phyloP scores from a whole-genome alignment of 2,797 vertebrate genomes.

The Lacerta bilineata region DNA sequence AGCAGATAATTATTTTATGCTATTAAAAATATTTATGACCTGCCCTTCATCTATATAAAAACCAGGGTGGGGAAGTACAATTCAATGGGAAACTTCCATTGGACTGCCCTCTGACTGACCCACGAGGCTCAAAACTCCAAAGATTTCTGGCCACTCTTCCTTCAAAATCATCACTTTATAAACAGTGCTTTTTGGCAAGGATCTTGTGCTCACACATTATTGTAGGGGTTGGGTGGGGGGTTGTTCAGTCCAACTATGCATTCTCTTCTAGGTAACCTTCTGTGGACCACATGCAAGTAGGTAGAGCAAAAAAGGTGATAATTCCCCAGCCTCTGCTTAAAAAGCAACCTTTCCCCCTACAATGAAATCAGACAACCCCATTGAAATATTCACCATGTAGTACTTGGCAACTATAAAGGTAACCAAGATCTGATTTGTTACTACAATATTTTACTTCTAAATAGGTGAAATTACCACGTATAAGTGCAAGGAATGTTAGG shows the following conservation, averaged over 20 bases:
- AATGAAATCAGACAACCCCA: not conserved
- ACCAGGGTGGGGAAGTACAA: not conserved
- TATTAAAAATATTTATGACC: no score
- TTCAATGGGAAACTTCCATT: not conserved
- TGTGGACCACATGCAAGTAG: no score
- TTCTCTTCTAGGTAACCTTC: no score
- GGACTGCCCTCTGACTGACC: not conserved
- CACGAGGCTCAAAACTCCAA: not conserved
- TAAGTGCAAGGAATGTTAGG: slow-evolving; percentile 45
- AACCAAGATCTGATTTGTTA: not conserved
- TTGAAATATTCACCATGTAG: not conserved
- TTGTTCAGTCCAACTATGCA: no score
- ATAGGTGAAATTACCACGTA: slow-evolving; percentile 21
- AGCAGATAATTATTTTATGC: no score
- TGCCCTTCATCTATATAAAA: no score
- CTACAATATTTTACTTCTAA: slow-evolving; percentile 32
- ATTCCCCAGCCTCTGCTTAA: no score
- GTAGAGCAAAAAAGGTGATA: no score
- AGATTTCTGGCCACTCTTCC: not conserved
- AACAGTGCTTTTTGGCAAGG: not conserved
- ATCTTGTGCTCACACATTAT: slow-evolving; percentile 10
- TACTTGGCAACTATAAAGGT: not conserved
- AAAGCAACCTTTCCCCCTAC: not conserved
- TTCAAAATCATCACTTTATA: not conserved
- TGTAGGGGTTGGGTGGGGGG: not conserved